phyloP scores from a whole-genome alignment of 2,797 vertebrate species.

The Pogoniulus pusillus region DNA sequence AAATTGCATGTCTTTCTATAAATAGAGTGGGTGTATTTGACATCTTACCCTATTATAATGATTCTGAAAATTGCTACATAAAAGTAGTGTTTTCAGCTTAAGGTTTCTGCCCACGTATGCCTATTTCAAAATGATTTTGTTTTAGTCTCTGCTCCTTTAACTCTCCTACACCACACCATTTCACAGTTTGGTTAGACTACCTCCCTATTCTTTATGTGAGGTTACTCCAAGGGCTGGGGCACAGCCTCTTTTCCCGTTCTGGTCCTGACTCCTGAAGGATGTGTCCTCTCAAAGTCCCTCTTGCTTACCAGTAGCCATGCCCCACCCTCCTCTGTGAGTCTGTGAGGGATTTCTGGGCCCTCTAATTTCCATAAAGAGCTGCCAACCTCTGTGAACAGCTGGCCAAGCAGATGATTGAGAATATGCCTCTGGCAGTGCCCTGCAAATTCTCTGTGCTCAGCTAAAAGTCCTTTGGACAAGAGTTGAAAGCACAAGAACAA shows the following conservation, averaged over 20 bases:
- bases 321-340: not conserved
- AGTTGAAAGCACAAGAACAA: not conserved
- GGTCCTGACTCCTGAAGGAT: not conserved
- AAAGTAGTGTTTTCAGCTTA: constrained; percentile 10
- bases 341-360: not conserved
- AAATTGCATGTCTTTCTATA: constrained; percentile 3
- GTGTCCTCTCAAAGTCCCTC: not conserved
- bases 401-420: not conserved
- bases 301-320: not conserved
- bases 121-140: not conserved
- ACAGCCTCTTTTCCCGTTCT: not conserved
- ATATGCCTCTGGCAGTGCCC: not conserved
- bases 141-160: not conserved
- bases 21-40: constrained; percentile 30
- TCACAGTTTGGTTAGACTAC: not conserved
- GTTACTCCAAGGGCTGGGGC: not conserved
- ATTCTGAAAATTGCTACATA: constrained; percentile 39
- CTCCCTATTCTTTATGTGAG: not conserved
- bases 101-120: not conserved
- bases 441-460: not conserved
- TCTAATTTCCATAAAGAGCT: not conserved
- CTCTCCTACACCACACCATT: not conserved
- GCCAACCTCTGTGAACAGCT: not conserved
- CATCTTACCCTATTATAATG: constrained; percentile 21
- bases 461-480: not conserved